Base-by-base conservation (phyloP, 2,888 invertebrate species). In the Megamerina dolium region DNA sequence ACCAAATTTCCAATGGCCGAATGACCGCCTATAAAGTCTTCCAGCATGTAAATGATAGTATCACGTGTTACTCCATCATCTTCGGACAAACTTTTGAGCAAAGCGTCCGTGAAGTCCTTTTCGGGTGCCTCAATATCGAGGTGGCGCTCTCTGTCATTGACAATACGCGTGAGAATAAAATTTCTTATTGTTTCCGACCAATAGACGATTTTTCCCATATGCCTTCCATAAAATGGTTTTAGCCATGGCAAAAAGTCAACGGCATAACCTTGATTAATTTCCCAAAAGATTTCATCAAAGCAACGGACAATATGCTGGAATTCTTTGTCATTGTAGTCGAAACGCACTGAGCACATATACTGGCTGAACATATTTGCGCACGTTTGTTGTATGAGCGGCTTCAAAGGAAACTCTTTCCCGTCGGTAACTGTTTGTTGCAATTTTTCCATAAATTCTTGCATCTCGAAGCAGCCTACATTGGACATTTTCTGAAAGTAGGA, bases 221-320 rank as follows among this genome's bases (percentile, higher is more conserved):
- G 84, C 3, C 75, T 73, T 2, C 71, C 71, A 65, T 87, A 88
- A 46, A 87, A 79, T 0, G 87, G 86, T 1, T 79, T 73, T 0
- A 91, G 67, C 83, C 86, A 88, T 0, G 91, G 91, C 17, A 92
- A 61, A 59, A 91, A 90, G 58, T 92, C 92, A 0, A 89, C 79
- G 0, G 88, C 85, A 64, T 88, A 89, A 0, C 89, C 89, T 57
- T 88, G 87, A 66, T 91, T 91, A 50, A 92, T 88, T 62, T 91
- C 90, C 83, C 87, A 89, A 73, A 92, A 92, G 39, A 92, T 87
- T 55, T 86, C 83, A 57, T 91, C 90, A 64, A 90, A 91, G 43
- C 76, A 77, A 17, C 80, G 74, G 0, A 87, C 84, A 6, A 84
- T 76, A 42, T 75, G 74, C 35, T 75, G 73, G 70, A 89, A 90